These are phyloP conservation scores for Zeugodacus cucurbitae DNA, from an alignment of 1,140 invertebrate genomes.

Conservation along the genomic window DNA sequence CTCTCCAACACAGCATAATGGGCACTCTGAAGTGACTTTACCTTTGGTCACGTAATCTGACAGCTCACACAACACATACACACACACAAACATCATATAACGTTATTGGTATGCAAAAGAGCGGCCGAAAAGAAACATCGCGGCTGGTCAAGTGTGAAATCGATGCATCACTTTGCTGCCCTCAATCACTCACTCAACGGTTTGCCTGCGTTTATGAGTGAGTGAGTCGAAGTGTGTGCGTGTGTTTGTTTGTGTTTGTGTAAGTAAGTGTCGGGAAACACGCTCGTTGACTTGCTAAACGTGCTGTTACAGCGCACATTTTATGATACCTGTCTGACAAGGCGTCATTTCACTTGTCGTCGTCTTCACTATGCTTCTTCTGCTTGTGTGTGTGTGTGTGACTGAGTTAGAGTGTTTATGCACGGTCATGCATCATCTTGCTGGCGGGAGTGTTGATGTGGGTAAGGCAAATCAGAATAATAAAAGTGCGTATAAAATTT, in stretches of 20 bases:
- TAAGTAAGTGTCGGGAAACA: neutral
- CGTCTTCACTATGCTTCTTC: neutral
- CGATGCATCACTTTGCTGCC: neutral
- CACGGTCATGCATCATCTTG: neutral
- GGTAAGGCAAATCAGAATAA: neutral
- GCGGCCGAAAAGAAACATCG: neutral
- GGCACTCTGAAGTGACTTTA: neutral
- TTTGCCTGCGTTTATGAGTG: neutral
- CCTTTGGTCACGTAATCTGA: neutral
- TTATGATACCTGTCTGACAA: neutral
- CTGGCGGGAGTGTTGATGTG: neutral
- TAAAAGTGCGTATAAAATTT: neutral
- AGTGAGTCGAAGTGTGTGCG: neutral
- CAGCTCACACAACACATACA: neutral
- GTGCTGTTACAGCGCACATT: neutral
- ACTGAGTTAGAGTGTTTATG: too few relatives aligned
- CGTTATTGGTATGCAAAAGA: neutral
- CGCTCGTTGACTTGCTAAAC: neutral
- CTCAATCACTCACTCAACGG: neutral
- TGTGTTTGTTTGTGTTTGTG: neutral
- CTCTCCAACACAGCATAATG: neutral
- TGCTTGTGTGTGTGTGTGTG: neutral
- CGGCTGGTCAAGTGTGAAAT: slow-evolving; percentile 9
- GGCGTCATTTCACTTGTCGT: neutral
- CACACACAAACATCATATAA: neutral